Base-by-base conservation (phyloP, 2,888 invertebrate genomes). In the Macaria notata region DNA sequence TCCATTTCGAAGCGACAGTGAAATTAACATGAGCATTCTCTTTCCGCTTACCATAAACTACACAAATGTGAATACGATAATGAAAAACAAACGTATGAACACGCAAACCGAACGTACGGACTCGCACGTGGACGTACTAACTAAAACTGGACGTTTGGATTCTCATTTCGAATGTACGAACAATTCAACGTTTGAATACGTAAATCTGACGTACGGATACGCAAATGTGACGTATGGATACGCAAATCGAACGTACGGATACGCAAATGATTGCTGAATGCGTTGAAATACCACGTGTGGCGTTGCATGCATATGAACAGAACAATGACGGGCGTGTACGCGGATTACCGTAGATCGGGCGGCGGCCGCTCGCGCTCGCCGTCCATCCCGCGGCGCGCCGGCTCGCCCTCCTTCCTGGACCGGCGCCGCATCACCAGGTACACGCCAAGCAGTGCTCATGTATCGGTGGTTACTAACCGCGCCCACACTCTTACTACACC, bases 341-440 rank as follows among this genome's bases (percentile, higher is more conserved):
- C 81, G 75, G 90, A 89, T 83, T 91, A 91, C 84, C 90, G 86
- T 82, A 90, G 92, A 82, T 84, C 86, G 79, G 88, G 81, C 72
- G 79, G 66, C 75, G 73, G 62, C 65, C 79, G 57, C 93, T 62
- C 63, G 9, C 67, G 96, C 62, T 96, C 97, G 60, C 96, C 95
- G n/a, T 98, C 98, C 59, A 98, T 98, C 83, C 97, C 98, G 50
- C 93, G 98, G 56, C 94, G 98, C 61, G 95, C 96, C 71, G 98
- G 98, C 45, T 98, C 98, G 56, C 98, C 98, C 29, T 97, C 97
- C 85, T 98, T 98, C 88, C 92, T 98, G 62, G 98, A 98, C 86
- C 93, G 98, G 72, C 93, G 98, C 59, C 94, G 98, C 70, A 98
- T 98, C 76, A 98, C 98, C 71, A 98, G 98, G 98, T 98, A 94